Evolutionary conservation across 2,113 vertebrate genomes (phyloP).

Genomic region (Mugil cephalus): DNA sequence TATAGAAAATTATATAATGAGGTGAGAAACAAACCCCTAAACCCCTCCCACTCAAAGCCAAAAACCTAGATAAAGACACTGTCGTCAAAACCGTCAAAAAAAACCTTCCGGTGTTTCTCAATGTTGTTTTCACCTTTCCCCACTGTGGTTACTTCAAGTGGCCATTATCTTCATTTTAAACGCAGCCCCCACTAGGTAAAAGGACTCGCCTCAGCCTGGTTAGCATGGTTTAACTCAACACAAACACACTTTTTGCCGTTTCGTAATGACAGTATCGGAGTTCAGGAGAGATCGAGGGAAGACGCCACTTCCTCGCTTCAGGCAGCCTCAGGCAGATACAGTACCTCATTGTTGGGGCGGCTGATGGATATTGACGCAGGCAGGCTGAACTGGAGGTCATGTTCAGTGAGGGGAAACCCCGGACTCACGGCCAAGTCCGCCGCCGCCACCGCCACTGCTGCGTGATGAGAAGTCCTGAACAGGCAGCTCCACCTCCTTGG

Average conservation of each 20-base stretch:
- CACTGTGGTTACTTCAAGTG: no score
- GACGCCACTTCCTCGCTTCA: not conserved
- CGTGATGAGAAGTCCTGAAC: conserved; percentile 31
- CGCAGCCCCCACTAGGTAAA: no score
- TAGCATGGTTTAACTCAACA: no score
- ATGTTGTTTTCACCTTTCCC: no score
- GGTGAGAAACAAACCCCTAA: no score
- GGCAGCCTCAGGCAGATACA: not conserved
- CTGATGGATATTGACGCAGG: conserved; percentile 13
- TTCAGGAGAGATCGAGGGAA: not conserved
- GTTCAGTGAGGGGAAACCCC: conserved; percentile 51
- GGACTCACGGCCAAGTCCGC: not conserved
- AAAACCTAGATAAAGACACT: no score
- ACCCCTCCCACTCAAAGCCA: no score
- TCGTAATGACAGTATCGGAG: not conserved
- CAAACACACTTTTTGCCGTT: not conserved
- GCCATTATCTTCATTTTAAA: no score
- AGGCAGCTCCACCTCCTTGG: conserved; percentile 34
- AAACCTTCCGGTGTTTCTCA: no score
- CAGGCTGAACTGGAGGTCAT: conserved; percentile 37
- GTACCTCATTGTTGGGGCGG: not conserved
- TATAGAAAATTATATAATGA: no score
- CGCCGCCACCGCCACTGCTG: not conserved
- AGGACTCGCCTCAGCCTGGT: no score
- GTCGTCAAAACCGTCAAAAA: no score